Percentiles rank a stretch among this genome's conserved stretches.
phyloP scores from a whole-genome alignment of 2,888 invertebrate genomes.

The Xylophagus ater region DNA sequence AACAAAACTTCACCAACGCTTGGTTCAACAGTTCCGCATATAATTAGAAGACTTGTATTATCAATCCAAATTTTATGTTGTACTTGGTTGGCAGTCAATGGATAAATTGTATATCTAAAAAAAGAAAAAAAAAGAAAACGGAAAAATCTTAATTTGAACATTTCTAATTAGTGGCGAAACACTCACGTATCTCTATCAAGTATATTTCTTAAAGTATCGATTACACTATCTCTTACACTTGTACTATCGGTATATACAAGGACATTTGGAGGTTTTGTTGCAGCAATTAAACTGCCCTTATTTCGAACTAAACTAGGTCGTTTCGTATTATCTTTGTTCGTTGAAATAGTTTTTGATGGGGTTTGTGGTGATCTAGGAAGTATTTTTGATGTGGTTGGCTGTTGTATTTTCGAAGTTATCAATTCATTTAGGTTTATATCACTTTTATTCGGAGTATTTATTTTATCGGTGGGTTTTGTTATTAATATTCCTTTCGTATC shows the following conservation, averaged over 20 bases:
- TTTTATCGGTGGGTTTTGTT: constrained; percentile 4
- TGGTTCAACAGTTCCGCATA: constrained; percentile 62
- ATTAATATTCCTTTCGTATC: background rate
- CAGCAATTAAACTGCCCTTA: constrained; percentile 30
- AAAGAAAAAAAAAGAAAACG: constrained; percentile 18
- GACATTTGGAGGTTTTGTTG: constrained; percentile 72
- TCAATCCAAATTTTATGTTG: constrained; percentile 39
- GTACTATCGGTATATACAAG: constrained; percentile 71
- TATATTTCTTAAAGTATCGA: constrained; percentile 54
- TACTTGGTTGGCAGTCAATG: constrained; percentile 40
- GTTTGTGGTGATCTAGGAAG: background rate
- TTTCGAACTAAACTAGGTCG: constrained; percentile 30
- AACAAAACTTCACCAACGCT: constrained; percentile 55
- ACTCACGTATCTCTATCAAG: constrained; percentile 59
- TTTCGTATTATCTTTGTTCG: constrained; percentile 20
- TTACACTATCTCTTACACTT: constrained; percentile 62
- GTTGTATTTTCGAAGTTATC: background rate
- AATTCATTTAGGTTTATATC: no score
- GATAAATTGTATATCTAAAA: constrained; percentile 52
- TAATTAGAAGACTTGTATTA: constrained; percentile 60
- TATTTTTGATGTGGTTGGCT: background rate
- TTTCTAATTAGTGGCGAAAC: constrained; percentile 12
- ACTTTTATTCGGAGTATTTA: no score
- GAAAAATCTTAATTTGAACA: background rate
- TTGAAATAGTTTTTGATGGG: constrained; percentile 12